Evolutionary conservation across 2,888 invertebrate genomes (phyloP), one percentile per base, ranked within the genome.

Genomic region (Platycheirus rosarum): DNA sequence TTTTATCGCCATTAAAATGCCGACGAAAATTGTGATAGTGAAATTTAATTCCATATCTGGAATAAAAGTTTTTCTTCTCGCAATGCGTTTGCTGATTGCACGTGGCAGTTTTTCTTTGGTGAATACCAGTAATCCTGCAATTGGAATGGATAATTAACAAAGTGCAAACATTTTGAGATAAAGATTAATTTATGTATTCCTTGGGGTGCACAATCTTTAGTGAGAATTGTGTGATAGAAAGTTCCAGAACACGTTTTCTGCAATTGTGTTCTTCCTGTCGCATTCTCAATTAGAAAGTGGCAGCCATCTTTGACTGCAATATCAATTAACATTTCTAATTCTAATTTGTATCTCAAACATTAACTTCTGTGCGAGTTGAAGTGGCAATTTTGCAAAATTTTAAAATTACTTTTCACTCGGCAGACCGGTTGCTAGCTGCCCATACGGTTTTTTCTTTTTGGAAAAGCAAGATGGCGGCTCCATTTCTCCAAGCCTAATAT

Each of bases 401-500:
- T 26, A n/a, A n/a, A n/a, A n/a, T n/a, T 2, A 32, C 48, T 26
- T 75, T 74, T 74, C 11, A 9, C 6, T 11, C n/a, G 16, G 8
- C 14, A 68, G 65, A 68, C 37, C 49, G 35, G 44, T 68, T 66
- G 62, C 48, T 55, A 70, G 60, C 76, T 75, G 37, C 23, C 26
- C 23, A 66, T 76, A 37, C 62, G 66, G 51, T 13, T 35, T 76
- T 62, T 46, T n/a, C 55, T 16, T 16, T 14, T 23, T 14, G 14
- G 40, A n/a, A n/a, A n/a, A 26, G 16, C 76, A 80, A 80, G 60
- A 80, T 77, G 82, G 77, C 73, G 35, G 44, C 32, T 35, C 71
- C 68, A 77, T 77, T 77, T 82, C 42, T 66, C 77, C 82, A 82
- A 82, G 82, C 82, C 82, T 73, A 23, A 14, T 20, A 35, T 76